Conservation (phyloP, 2,888 invertebrate genomes). For the Pachymerium ferrugineum region DNA sequence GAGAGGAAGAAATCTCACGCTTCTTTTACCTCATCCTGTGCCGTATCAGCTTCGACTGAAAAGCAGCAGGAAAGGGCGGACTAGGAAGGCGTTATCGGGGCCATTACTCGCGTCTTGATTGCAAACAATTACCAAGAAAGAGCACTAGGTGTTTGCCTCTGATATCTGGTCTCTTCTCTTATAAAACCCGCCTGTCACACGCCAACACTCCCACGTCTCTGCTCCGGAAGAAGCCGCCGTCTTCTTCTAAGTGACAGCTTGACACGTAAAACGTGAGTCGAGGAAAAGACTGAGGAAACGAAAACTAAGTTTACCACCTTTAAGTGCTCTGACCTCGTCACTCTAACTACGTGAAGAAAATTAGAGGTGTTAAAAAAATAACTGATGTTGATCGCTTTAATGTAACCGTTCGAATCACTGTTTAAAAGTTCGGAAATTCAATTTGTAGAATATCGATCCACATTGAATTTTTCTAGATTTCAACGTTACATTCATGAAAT, state of each 20-base stretch:
- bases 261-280: constrained; percentile 17
- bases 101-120: constrained; percentile 24
- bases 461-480: too few relatives aligned
- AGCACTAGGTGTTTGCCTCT: constrained; percentile 27
- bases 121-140: constrained; percentile 23
- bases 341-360: not conserved
- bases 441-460: too few relatives aligned
- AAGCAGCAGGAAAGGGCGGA: constrained; percentile 27
- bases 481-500: too few relatives aligned
- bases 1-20: constrained; percentile 23
- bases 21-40: constrained; percentile 22
- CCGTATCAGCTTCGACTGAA: not conserved
- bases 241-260: constrained; percentile 16
- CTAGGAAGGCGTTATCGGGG: constrained; percentile 16
- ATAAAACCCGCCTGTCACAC: constrained; percentile 27
- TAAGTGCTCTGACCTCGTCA: not conserved
- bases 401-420: too few relatives aligned
- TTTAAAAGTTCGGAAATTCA: too few relatives aligned
- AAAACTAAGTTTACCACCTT: not conserved
- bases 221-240: constrained; percentile 23
- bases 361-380: not conserved
- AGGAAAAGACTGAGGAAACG: not conserved
- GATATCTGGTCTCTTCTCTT: constrained; percentile 21
- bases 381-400: not conserved
- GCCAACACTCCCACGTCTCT: not conserved